Evolutionary conservation across 2,888 invertebrate genomes (phyloP).

Genomic region (Hirtodrosophila trivittata): DNA sequence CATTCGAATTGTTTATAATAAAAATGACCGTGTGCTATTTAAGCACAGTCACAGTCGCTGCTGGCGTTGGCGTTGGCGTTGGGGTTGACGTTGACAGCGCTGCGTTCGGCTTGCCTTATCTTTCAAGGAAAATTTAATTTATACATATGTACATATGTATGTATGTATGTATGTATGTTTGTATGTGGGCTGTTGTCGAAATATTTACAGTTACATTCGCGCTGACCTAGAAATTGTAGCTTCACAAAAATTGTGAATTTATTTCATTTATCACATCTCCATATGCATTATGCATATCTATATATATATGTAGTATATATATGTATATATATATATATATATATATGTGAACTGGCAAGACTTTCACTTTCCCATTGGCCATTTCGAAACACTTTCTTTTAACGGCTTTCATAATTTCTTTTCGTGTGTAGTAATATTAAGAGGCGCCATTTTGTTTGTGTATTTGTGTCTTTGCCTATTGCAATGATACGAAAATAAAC

Average conservation of each 20-base stretch:
- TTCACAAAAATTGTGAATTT: constrained; percentile 32
- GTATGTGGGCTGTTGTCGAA: constrained; percentile 42
- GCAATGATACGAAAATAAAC: constrained; percentile 77
- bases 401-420: constrained; percentile 77
- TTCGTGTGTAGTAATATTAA: constrained; percentile 63
- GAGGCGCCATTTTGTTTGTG: constrained; percentile 71
- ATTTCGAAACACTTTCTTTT: constrained; percentile 78
- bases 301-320: constrained; percentile 1
- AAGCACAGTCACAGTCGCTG: constrained; percentile 54
- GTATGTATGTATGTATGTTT: not conserved
- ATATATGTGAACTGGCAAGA: constrained; percentile 4
- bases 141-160: constrained; percentile 23
- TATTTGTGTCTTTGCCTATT: constrained; percentile 54
- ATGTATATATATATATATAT: not conserved
- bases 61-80: constrained; percentile 12
- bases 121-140: constrained; percentile 82
- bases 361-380: constrained; percentile 68
- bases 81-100: constrained; percentile 13
- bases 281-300: not conserved
- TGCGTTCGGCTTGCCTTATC: constrained; percentile 73
- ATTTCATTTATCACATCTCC: constrained; percentile 15
- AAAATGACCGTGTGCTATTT: constrained; percentile 83
- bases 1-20: constrained; percentile 79
- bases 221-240: constrained; percentile 49
- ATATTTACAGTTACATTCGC: constrained; percentile 53